Evolutionary conservation across 30 jellyfish, hydroid and myxozoan genomes (phyloP), one percentile per base, ranked within the genome.

Genomic region (Mastigias papua): DNA sequence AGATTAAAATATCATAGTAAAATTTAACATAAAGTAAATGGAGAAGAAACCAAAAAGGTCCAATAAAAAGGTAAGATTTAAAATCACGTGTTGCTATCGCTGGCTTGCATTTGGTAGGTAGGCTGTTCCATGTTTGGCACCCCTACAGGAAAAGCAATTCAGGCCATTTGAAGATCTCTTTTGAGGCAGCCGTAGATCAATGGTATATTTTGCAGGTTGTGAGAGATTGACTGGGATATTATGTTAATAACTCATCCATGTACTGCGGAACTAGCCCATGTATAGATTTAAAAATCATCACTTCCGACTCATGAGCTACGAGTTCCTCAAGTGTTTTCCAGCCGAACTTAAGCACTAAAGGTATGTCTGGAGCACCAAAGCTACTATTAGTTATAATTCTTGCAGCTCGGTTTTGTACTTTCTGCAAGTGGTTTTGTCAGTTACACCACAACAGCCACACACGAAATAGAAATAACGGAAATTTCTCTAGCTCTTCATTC

Each of bases 371-470:
- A 48, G 86, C 51, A 49, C 7, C 86, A 34, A 34, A 74, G 48
- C 86, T 74, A 51, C 37, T 74, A 48, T 74, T 54, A 9, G 86
- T 74, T 6, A 48, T 11, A 35, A 74, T 54, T 46, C 74, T 74
- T 46, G 75, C 71, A 15, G 34, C 20, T n/a, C 74, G 5, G 10
- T 31, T 61, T 63, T 62, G 82, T 6, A 66, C 73, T 42, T 80
- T 80, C 37, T 62, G 81, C 81, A 61, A 62, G 68, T 80, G 80
- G 19, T 34, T 78, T 78, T 34, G 51, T 49, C 80, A 33, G 63
- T 34, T 29, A 35, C 31, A 29, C 80, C 80, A 65, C 91, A 81
- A 48, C 85, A 68, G 68, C 84, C 85, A 85, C 76, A 82, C 71
- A 82, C n/a, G n/a, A n/a, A n/a, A n/a, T n/a, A n/a, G n/a, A n/a